These are phyloP conservation scores for Chaetogeoica ovagalla DNA, from an alignment of 2,888 invertebrate species.

Conservation along the genomic window DNA sequence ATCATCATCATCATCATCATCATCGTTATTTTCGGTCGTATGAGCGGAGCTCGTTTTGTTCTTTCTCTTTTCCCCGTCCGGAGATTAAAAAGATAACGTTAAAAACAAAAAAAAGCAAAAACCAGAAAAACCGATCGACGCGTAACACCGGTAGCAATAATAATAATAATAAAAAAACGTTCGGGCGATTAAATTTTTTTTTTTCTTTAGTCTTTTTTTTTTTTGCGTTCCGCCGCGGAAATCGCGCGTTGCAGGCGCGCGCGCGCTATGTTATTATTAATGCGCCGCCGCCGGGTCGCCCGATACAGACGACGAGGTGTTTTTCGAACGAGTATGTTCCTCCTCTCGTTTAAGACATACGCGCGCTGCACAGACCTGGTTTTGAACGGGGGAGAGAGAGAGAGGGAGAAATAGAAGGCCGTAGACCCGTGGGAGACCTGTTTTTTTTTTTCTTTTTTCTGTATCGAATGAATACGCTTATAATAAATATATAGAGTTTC, in stretches of 20 bases:
- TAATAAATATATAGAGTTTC: not conserved
- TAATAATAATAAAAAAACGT: not conserved
- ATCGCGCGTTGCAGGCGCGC: not conserved
- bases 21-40: too few species aligned
- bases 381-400: not conserved
- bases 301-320: slow-evolving; percentile 21
- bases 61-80: not conserved
- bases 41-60: not conserved
- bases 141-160: slow-evolving; percentile 2
- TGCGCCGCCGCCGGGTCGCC: not conserved
- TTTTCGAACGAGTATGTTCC: slow-evolving; percentile 42
- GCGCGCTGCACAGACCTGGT: too few species aligned
- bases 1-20: too few species aligned
- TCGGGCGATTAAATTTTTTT: not conserved
- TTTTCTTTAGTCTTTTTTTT: too few species aligned
- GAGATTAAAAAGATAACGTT: too few species aligned
- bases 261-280: too few species aligned
- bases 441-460: too few species aligned
- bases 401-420: slow-evolving; percentile 20
- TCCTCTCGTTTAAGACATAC: too few species aligned
- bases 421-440: slow-evolving; percentile 37
- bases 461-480: not conserved
- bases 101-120: not conserved
- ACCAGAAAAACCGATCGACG: not conserved
- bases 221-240: not conserved